Evolutionary conservation across 2,888 invertebrate species (phyloP), one percentile per base, ranked within the genome.

Genomic region (Drosophila histrio): DNA sequence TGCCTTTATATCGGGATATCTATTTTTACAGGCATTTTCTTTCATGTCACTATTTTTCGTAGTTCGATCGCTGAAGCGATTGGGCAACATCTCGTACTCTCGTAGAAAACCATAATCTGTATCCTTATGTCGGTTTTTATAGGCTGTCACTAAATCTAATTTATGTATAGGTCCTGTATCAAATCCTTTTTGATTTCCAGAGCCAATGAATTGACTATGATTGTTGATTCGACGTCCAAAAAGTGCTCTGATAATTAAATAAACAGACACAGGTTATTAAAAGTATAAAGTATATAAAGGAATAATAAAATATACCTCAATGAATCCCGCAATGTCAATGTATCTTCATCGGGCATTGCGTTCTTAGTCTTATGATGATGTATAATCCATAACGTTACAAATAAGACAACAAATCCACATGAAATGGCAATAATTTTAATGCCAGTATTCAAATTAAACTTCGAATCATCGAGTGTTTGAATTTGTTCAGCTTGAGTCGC

Each of bases 1-100:
- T 0, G 97, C 96, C 92, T 97, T 97, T 70, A 97, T 97, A 89
- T 98, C 97, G 0, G 97, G 97, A 90, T 97, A 98, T 9, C 97
- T 93, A 93, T 98, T 97, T 93, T 97, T 97, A 73, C 95, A 94
- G 11, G 96, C 93, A 91, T 97, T 97, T 91, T 97, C 97, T 34
- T 97, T 94, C 1, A 95, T 94, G 88, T 97, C 97, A 0, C 97
- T 97, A 7, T 97, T 95, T 88, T 96, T 94, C 0, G 97, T 96
- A 0, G 97, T 97, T 19, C 97, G 94, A 91, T 97, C 97, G 39
- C 95, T 94, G 91, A 96, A 97, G 70, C 96, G 94, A 86, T 97
- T 97, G 0, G 97, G 97, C 7, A 97, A 92, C 91, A 96, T 95
- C 93, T 97, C 97, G 88, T 97, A 97, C 91, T 97, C 97, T 70